A percentile compares a stretch with the other conserved stretches of the same genome.
These are phyloP conservation scores for Poeciliopsis infans DNA, from an alignment of 2,797 vertebrate genomes.

Conservation along the genomic window DNA sequence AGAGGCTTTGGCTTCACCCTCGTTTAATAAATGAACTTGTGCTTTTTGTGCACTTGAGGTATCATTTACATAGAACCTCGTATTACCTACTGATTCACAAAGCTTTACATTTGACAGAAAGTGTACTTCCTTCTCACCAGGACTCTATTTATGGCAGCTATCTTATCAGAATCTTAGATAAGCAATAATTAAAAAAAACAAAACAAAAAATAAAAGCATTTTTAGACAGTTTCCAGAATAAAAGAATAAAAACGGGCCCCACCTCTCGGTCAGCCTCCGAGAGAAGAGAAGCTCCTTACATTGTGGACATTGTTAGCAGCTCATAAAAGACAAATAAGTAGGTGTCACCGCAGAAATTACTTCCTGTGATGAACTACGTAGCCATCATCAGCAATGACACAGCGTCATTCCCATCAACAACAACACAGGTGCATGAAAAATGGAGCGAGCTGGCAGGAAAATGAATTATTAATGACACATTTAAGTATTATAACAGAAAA, in stretches of 20 bases:
- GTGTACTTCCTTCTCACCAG: neutral
- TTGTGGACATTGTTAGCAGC: conserved; percentile 62
- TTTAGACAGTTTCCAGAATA: conserved; percentile 12
- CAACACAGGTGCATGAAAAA: conserved; percentile 85
- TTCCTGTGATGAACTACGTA: conserved; percentile 67
- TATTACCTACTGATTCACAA: neutral
- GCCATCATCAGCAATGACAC: conserved; percentile 70
- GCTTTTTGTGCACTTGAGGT: neutral
- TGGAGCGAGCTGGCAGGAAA: conserved; percentile 78
- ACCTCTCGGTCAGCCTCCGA: conserved; percentile 33
- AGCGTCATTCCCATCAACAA: conserved; percentile 79
- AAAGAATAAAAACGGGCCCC: conserved; percentile 4
- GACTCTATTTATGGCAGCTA: neutral
- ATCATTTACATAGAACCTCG: neutral
- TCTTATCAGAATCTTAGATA: conserved; percentile 5
- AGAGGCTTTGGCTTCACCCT: neutral
- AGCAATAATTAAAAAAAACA: neutral
- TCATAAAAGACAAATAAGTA: conserved; percentile 78
- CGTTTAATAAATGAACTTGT: neutral
- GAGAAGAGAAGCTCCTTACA: conserved; percentile 36
- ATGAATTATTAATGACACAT: conserved; percentile 90
- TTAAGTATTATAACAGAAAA: conserved; percentile 88
- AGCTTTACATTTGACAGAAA: neutral
- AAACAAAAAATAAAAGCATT: conserved; percentile 12
- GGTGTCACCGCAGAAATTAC: conserved; percentile 70